Conservation (phyloP, 1,140 invertebrate species). For the Lucilia sericata region DNA sequence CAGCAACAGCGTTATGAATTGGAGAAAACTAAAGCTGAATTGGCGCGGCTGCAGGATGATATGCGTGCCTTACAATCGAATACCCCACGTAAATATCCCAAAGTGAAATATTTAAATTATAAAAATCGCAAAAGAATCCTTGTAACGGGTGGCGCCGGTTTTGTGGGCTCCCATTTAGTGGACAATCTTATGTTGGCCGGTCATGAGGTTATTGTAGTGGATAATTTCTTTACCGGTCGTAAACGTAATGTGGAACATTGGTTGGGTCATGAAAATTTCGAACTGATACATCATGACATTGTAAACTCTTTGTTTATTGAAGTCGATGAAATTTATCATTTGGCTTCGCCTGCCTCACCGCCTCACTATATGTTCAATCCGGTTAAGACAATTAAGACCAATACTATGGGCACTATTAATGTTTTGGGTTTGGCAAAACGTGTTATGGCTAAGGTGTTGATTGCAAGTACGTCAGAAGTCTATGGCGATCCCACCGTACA, state of each 20-base stretch:
- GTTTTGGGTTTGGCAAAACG: conserved; percentile 95
- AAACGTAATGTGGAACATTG: conserved; percentile 98
- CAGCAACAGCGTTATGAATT: conserved; percentile 70
- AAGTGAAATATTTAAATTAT: conserved; percentile 91
- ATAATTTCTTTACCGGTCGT: conserved; percentile 98
- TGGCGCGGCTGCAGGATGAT: conserved; percentile 79
- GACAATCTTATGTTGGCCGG: conserved; percentile 95
- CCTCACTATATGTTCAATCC: conserved; percentile 99
- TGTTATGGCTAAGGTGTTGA: conserved; percentile 92
- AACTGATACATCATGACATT: conserved; percentile 98
- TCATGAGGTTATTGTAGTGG: conserved; percentile 97
- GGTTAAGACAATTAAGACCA: conserved; percentile 99
- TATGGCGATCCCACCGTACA: conserved; percentile 98
- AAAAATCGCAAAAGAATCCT: conserved; percentile 91
- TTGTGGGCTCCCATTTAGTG: conserved; percentile 98
- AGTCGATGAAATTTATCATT: conserved; percentile 98
- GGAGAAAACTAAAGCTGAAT: conserved; percentile 73
- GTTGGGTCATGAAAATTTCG: conserved; percentile 99
- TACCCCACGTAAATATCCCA: conserved; percentile 87
- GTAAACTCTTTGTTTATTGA: conserved; percentile 98
- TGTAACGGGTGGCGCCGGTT: conserved; percentile 97
- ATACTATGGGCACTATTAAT: conserved; percentile 97
- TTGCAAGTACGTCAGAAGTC: conserved; percentile 98
- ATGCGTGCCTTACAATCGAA: conserved; percentile 77
- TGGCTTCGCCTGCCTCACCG: conserved; percentile 98